Conservation (phyloP, 2,888 invertebrate species). For the Polymixis lichenea region DNA sequence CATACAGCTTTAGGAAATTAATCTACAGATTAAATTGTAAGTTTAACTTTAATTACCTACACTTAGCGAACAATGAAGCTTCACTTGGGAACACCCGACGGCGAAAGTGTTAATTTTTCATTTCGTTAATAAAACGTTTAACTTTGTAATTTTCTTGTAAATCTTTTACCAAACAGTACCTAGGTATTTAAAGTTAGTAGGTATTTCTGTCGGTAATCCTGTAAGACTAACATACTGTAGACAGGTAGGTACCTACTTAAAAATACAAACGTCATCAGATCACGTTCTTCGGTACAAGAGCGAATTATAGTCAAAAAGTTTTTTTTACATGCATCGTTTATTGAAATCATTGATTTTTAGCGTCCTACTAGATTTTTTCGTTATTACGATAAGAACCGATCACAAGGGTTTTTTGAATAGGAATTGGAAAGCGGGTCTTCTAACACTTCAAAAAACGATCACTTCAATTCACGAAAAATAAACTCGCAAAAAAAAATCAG, state of each 20-base stretch:
- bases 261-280: background rate
- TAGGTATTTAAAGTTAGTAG: background rate
- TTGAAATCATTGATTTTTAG: background rate
- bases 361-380: background rate
- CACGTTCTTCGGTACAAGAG: background rate
- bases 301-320: too few species aligned
- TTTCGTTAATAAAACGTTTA: conserved; percentile 26
- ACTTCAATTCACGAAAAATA: background rate
- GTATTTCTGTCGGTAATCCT: background rate
- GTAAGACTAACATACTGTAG: background rate
- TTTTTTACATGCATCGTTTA: background rate
- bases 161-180: background rate
- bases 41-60: conserved; percentile 12
- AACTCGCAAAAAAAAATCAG: background rate
- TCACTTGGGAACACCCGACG: conserved; percentile 58
- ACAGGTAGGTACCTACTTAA: background rate
- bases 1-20: background rate
- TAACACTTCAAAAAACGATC: background rate
- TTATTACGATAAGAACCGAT: background rate
- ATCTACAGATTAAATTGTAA: background rate
- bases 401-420: background rate
- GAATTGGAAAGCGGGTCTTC: background rate
- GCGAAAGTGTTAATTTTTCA: conserved; percentile 60
- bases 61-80: conserved; percentile 41
- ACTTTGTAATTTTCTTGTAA: conserved; percentile 8